Base-by-base conservation (phyloP, 2,113 vertebrate species). In the Carettochelys insculpta region DNA sequence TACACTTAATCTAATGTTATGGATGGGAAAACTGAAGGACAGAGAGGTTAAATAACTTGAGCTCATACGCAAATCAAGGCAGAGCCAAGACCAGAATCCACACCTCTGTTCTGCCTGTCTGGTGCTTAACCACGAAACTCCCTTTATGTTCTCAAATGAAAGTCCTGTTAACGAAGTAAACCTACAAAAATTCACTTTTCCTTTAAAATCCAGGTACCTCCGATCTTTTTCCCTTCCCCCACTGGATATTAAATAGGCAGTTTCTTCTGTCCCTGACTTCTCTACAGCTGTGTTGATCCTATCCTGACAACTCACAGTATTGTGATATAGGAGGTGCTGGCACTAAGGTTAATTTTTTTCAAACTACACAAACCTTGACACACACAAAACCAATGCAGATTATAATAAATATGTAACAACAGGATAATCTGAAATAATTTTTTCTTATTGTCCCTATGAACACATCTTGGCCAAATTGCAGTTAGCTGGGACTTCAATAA, bases 351-450 rank as follows among this genome's bases (percentile, higher is more conserved):
- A 61, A n/a, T 86, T 94, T 93, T 86, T 87, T 96, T 93, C 87
- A 95, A 96, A 83, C 87, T 68, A 53, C 82, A 85, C 51, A 96
- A 97, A 95, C 80, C 87, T 96, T 97, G 95, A 95, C 77, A 91
- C 80, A 77, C 93, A 91, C 65, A 73, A 91, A 95, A 93, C 91
- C 87, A 85, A 89, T 96, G 95, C 96, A 92, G 85, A 88, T 0
- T 11, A 82, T 78, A 96, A 95, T 94, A 95, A 92, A 95, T 84
- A 90, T 2, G 31, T 92, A 95, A 93, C 51, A 43, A 3, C 52
- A 88, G 95, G 94, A 96, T 95, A 97, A 97, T 94, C 84, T 81
- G 83, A 95, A 96, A 92, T 71, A 84, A 97, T 95, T 94, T 95
- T 92, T 90, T 91, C 96, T 97, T 97, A 97, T 95, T 93, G 94